phyloP scores from a whole-genome alignment of 2,113 vertebrate species.

The Pheucticus melanocephalus region DNA sequence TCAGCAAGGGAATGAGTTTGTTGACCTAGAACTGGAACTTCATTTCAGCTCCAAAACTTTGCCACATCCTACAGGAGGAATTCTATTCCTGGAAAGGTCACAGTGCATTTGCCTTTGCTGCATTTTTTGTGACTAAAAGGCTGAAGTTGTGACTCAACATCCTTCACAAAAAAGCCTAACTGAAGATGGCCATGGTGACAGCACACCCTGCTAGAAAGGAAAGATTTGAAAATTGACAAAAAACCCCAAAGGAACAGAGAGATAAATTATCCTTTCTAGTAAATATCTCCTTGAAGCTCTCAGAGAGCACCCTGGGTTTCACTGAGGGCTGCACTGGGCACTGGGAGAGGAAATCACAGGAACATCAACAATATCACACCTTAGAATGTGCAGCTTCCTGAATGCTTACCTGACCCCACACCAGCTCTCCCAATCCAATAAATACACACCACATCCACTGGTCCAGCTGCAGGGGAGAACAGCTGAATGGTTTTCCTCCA shows the following conservation, averaged over 20 bases:
- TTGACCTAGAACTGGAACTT: not conserved
- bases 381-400: not conserved
- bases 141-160: not conserved
- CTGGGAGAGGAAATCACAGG: not conserved
- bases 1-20: not conserved
- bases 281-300: not conserved
- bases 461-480: conserved; percentile 89
- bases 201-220: not conserved
- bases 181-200: not conserved
- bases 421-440: conserved; percentile 93
- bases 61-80: not conserved
- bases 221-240: not conserved
- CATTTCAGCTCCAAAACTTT: not conserved
- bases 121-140: not conserved
- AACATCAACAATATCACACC: not conserved
- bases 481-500: conserved; percentile 98
- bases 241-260: not conserved
- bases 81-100: not conserved
- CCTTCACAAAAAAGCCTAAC: not conserved
- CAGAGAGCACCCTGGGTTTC: not conserved
- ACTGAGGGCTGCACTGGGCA: not conserved
- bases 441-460: conserved; percentile 99
- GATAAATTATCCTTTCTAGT: not conserved
- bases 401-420: conserved; percentile 95
- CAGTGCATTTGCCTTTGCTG: not conserved